A percentile compares a stretch with the other conserved stretches of the same genome.
These are phyloP conservation scores for Streptopelia turtur DNA, from an alignment of 2,797 vertebrate species.

Conservation along the genomic window DNA sequence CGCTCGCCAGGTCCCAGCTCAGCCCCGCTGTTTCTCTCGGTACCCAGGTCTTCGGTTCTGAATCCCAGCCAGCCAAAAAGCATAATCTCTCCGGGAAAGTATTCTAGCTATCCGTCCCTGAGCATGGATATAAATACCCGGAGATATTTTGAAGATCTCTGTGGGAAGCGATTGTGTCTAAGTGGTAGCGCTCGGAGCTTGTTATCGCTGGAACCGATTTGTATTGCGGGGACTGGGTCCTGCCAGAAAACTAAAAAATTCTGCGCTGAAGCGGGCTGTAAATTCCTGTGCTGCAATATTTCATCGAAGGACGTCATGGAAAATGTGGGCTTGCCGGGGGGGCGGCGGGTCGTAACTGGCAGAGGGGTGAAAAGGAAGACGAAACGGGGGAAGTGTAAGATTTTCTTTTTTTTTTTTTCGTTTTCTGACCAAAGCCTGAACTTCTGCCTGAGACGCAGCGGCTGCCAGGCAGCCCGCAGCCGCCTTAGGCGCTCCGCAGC, in stretches of 20 bases:
- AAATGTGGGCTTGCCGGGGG: slow-evolving; percentile 78
- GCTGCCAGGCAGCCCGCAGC: background rate
- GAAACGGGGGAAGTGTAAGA: background rate
- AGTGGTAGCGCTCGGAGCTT: background rate
- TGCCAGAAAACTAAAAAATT: slow-evolving; percentile 71
- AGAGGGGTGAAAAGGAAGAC: slow-evolving; percentile 35
- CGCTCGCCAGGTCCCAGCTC: background rate
- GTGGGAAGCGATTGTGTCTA: slow-evolving; percentile 1
- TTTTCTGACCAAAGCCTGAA: slow-evolving; percentile 59
- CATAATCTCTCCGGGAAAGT: background rate
- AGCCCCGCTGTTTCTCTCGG: background rate
- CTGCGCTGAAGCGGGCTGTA: slow-evolving; percentile 79
- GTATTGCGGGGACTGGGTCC: background rate
- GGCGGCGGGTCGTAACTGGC: slow-evolving; percentile 34
- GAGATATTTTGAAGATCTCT: background rate
- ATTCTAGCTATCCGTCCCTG: background rate
- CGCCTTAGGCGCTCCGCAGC: background rate
- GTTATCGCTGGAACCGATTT: background rate
- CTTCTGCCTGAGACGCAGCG: background rate
- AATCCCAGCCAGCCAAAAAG: background rate
- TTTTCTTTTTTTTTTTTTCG: background rate
- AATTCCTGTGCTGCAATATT: slow-evolving; percentile 88
- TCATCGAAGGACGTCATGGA: slow-evolving; percentile 90
- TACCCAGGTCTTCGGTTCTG: background rate
- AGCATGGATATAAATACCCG: background rate